A percentile compares a stretch with the other conserved stretches of the same genome.
Conservation (phyloP, 2,113 vertebrate genomes). For the Hyaena hyaena region DNA sequence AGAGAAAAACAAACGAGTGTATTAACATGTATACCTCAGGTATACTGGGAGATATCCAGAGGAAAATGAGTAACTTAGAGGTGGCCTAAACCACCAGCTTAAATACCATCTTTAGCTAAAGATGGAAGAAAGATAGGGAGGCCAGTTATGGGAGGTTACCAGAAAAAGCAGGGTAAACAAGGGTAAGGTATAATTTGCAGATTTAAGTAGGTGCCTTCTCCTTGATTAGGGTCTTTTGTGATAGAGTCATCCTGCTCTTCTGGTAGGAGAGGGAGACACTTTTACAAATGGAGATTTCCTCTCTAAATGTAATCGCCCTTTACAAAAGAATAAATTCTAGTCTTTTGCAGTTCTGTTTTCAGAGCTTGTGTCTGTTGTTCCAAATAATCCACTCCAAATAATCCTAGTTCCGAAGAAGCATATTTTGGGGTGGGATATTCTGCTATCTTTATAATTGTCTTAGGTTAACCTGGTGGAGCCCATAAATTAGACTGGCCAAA, state of each 20-base stretch:
- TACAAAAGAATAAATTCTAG: background rate
- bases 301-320: background rate
- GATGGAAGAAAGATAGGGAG: background rate
- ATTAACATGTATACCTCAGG: background rate
- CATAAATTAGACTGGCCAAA: background rate
- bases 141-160: background rate
- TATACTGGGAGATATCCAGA: background rate
- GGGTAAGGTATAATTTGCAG: background rate
- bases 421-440: background rate
- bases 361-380: background rate
- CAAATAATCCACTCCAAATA: background rate
- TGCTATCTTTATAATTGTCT: background rate
- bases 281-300: background rate
- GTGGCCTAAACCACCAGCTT: background rate
- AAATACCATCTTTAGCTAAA: background rate
- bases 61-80: background rate
- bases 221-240: background rate
- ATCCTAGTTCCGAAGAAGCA: background rate
- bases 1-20: background rate
- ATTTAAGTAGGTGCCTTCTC: background rate
- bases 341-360: background rate
- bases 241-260: background rate
- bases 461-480: background rate
- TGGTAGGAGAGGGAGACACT: background rate
- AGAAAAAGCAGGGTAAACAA: background rate